A percentile compares a stretch with the other conserved stretches of the same genome.
Conservation (phyloP, 2,113 vertebrate genomes). For the Petaurus breviceps region DNA sequence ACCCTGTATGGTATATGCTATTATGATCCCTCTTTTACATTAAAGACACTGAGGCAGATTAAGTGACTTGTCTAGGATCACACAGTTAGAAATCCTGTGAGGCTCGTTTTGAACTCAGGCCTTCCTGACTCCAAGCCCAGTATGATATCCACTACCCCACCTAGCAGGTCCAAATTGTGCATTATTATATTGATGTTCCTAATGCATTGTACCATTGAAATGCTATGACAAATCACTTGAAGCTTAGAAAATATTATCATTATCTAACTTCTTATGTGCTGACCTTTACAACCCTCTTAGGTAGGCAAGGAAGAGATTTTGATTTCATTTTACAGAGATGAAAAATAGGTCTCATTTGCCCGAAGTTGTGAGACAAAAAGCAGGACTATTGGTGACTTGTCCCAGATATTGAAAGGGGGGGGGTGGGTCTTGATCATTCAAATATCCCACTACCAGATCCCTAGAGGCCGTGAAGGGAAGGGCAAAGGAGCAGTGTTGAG, state of each 20-base stretch:
- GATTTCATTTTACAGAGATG: not conserved
- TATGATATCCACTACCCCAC: not conserved
- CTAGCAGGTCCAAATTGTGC: not conserved
- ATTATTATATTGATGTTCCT: not conserved
- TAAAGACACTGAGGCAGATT: not conserved
- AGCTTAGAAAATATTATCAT: not conserved
- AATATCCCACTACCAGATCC: not conserved
- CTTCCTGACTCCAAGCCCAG: not conserved
- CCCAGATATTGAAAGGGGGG: not conserved
- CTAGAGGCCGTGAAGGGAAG: not conserved
- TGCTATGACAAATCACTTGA: not conserved
- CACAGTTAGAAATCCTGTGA: not conserved
- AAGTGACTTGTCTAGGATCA: not conserved
- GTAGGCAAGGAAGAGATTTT: not conserved
- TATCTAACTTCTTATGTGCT: not conserved
- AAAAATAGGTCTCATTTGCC: not conserved
- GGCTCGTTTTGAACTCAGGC: not conserved
- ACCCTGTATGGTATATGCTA: too few species aligned
- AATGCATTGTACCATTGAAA: not conserved
- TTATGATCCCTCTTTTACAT: too few species aligned
- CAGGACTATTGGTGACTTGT: not conserved
- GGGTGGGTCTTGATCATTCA: not conserved
- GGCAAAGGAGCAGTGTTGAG: not conserved
- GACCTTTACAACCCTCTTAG: not conserved
- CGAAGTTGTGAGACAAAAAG: not conserved